Conservation (phyloP, 2,797 vertebrate genomes). For the Morus bassanus region DNA sequence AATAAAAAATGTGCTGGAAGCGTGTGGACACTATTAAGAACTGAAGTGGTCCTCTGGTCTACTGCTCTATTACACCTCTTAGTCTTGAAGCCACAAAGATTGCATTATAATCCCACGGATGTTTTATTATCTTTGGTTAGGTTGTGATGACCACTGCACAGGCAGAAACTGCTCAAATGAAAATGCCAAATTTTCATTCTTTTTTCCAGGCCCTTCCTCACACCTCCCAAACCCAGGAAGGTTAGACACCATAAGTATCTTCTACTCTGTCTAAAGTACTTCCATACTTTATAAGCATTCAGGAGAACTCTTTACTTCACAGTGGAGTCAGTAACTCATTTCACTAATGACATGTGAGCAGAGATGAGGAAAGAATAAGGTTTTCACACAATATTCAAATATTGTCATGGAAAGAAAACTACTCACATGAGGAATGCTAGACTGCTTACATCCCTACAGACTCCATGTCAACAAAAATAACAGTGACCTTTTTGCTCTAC, state of each 20-base stretch:
- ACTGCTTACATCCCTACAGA: not conserved
- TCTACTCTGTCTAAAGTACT: not conserved
- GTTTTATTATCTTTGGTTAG: not conserved
- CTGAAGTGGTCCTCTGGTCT: not conserved
- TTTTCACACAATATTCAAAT: not conserved
- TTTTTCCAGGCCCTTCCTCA: not conserved
- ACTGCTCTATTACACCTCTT: not conserved
- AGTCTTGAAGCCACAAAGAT: not conserved
- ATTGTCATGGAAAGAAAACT: not conserved
- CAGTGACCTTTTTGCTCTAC: not conserved
- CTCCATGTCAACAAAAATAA: conserved; percentile 28
- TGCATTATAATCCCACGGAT: not conserved
- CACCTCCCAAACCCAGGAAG: not conserved
- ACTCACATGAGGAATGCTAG: not conserved
- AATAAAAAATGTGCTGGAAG: not conserved
- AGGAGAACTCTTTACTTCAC: not conserved
- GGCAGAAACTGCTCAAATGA: not conserved
- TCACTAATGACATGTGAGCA: not conserved
- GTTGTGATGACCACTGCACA: not conserved
- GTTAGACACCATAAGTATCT: not conserved
- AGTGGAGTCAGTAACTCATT: not conserved
- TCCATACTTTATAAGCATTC: not conserved
- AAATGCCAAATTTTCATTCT: not conserved
- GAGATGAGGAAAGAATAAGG: not conserved
- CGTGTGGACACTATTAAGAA: not conserved